Percentiles rank a stretch among this genome's conserved stretches.
Evolutionary conservation across 1,140 invertebrate species (phyloP).

Genomic region (Ips nitidus): DNA sequence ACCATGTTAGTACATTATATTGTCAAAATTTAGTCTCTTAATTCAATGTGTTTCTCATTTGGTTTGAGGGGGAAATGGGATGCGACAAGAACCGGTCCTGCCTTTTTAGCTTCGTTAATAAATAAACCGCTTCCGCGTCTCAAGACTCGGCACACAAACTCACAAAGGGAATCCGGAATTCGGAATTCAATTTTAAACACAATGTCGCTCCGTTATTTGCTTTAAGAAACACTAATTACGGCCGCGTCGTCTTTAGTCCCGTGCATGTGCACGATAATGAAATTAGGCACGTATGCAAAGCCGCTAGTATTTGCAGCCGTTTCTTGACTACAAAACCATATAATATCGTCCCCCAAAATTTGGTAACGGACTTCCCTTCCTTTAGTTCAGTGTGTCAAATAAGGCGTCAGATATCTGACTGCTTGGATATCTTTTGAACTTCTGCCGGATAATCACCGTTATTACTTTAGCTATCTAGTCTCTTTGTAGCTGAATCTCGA

Average conservation of each 20-base stretch:
- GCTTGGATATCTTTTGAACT: background rate
- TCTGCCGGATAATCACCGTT: slow-evolving; percentile 1
- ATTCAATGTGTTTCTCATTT: too few species aligned
- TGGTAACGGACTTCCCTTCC: background rate
- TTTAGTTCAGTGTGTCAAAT: background rate
- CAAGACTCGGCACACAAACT: slow-evolving; percentile 1
- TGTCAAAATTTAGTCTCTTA: too few species aligned
- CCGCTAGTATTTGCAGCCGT: background rate
- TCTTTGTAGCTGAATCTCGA: slow-evolving; percentile 9
- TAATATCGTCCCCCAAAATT: background rate
- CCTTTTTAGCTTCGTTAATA: too few species aligned
- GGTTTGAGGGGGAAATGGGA: too few species aligned
- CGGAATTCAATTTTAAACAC: slow-evolving; percentile 26
- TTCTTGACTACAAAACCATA: background rate
- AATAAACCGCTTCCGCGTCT: too few species aligned
- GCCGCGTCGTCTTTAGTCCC: slow-evolving; percentile 6
- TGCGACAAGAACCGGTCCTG: too few species aligned
- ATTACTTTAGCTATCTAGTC: slow-evolving; percentile 9
- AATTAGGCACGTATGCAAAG: slow-evolving; percentile 11
- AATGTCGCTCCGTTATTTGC: slow-evolving; percentile 20
- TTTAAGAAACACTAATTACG: slow-evolving; percentile 19
- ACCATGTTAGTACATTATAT: too few species aligned
- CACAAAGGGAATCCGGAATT: slow-evolving; percentile 21
- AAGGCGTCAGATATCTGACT: background rate
- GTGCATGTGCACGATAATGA: slow-evolving; percentile 18